Conservation (phyloP, 2,888 invertebrate species). For the Ferdinandea cuprea region DNA sequence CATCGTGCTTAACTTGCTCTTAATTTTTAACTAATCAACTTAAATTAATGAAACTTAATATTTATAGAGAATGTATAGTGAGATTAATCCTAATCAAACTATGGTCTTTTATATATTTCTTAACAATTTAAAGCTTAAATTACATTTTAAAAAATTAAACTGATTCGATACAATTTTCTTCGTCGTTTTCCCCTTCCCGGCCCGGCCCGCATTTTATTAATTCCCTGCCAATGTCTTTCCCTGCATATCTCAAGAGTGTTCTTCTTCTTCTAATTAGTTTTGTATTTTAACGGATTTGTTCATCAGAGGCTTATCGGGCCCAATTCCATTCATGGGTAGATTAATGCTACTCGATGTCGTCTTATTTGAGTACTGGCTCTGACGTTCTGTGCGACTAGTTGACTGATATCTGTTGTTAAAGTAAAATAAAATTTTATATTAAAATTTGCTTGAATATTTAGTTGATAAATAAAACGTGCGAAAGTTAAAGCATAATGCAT, state of each 20-base stretch:
- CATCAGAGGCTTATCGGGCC: slow-evolving; percentile 79
- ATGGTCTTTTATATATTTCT: slow-evolving; percentile 56
- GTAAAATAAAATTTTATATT: slow-evolving; percentile 13
- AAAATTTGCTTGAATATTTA: too few relatives aligned
- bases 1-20: slow-evolving; percentile 7
- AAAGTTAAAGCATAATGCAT: slow-evolving; percentile 36
- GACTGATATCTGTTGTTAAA: slow-evolving; percentile 78
- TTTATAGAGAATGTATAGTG: slow-evolving; percentile 41
- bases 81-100: slow-evolving; percentile 15
- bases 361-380: slow-evolving; percentile 82
- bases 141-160: slow-evolving; percentile 20
- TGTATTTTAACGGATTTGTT: slow-evolving; percentile 57
- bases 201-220: too few relatives aligned
- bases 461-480: slow-evolving; percentile 13
- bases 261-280: slow-evolving; percentile 6
- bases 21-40: slow-evolving; percentile 17
- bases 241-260: neutral
- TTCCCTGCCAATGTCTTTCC: slow-evolving; percentile 16
- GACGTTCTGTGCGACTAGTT: slow-evolving; percentile 79
- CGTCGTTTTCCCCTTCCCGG: neutral
- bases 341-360: slow-evolving; percentile 81
- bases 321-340: slow-evolving; percentile 76
- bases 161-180: slow-evolving; percentile 54
- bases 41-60: slow-evolving; percentile 22
- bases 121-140: slow-evolving; percentile 26